Base-by-base conservation (phyloP, 30 jellyfish, hydroid and myxozoan genomes). In the Aurelia sp. region DNA sequence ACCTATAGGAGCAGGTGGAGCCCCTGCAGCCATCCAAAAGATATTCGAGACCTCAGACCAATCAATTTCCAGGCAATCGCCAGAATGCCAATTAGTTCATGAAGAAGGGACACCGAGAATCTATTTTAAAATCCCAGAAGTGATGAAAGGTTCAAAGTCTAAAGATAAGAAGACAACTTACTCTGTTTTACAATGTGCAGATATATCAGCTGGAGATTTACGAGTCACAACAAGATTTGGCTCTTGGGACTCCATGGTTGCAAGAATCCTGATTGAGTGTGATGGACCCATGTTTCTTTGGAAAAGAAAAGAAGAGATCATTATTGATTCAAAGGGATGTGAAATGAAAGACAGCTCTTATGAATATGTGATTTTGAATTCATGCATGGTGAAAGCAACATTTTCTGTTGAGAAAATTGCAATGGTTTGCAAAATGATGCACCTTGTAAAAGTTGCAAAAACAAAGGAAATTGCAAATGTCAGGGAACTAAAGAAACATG, bases 381-480 rank as follows among this genome's bases (percentile, higher is more conserved):
- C 96, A 66, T 85, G 97, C 81, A 94, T 94, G 99, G 99, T 94
- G 3, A 94, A 89, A 53, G 97, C 97, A 17, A 76, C 96, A 37
- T 89, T 94, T 75, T 72, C 90, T 15, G 86, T 94, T 16, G 86
- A 79, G 47, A 47, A 84, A 37, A 74, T 87, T 17, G 66, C 88
- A 18, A 60, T 52, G 74, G 82, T 87, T 11, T 58, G 94, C 66
- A 86, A 94, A 55, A 70, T 94, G 81, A 64, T 94, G 85, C 97
- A 94, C 57, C 48, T 58, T 31, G 83, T 94, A 17, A 94, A 89
- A 80, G 78, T 89, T 7, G 90, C 92, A 50, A 88, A 87, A 82
- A 52, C 89, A 41, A 61, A 82, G 35, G 98, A 89, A 85, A 96
- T 96, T 30, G 27, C 71, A 73, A 52, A 48, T 17, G 61, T 85